These are phyloP conservation scores for Folsomia candida DNA, from an alignment of 2,888 invertebrate genomes.

Conservation along the genomic window DNA sequence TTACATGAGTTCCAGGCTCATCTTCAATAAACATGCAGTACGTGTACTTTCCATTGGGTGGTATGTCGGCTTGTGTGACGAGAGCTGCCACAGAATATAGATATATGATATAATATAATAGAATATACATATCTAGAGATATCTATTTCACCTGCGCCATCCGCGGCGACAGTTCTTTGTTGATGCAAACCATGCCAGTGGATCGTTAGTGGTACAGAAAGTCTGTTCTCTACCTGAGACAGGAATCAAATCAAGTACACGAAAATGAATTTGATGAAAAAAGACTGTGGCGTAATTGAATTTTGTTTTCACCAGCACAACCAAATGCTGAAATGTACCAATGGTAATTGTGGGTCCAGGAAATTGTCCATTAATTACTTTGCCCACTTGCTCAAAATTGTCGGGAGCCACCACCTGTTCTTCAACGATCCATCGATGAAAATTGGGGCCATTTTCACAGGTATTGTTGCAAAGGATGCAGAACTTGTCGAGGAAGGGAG, in stretches of 20 bases:
- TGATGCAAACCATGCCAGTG: slow-evolving; percentile 42
- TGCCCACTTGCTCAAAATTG: not conserved
- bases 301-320: not conserved
- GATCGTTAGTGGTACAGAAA: too few relatives aligned
- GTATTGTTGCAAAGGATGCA: not conserved
- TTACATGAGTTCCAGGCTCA: slow-evolving; percentile 31
- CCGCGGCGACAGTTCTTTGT: slow-evolving; percentile 25
- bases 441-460: not conserved
- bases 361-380: not conserved
- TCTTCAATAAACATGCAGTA: slow-evolving; percentile 29
- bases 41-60: slow-evolving; percentile 27
- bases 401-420: not conserved
- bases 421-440: not conserved
- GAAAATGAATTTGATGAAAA: too few relatives aligned
- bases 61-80: slow-evolving; percentile 35
- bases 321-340: not conserved
- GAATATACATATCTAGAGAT: too few relatives aligned
- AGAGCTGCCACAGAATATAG: too few relatives aligned
- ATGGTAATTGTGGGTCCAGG: not conserved
- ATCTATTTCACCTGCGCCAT: slow-evolving; percentile 29
- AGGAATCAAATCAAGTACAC: too few relatives aligned
- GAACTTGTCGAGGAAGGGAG: not conserved
- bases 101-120: too few relatives aligned
- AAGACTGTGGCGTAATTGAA: too few relatives aligned
- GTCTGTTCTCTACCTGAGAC: too few relatives aligned